A percentile compares a stretch with the other conserved stretches of the same genome.
Evolutionary conservation across 2,888 invertebrate genomes (phyloP).

Genomic region (Notodonta ziczac): DNA sequence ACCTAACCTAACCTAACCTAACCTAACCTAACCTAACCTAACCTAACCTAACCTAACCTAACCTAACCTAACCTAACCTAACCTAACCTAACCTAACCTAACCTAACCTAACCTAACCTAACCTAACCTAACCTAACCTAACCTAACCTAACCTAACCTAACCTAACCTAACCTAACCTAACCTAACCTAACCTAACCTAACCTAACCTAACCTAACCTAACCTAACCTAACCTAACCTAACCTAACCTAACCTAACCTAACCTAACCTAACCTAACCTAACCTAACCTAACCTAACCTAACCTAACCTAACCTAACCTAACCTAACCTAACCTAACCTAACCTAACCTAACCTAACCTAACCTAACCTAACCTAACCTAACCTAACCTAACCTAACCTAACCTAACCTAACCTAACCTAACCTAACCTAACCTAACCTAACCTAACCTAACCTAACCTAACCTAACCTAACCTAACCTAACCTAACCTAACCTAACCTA

Average conservation of each 20-base stretch:
- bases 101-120: constrained; percentile 15
- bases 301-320: constrained; percentile 12
- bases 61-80: constrained; percentile 16
- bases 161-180: constrained; percentile 12
- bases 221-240: constrained; percentile 13
- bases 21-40: constrained; percentile 16
- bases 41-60: constrained; percentile 14
- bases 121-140: constrained; percentile 15
- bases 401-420: constrained; percentile 13
- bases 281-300: constrained; percentile 15
- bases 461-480: constrained; percentile 7
- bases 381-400: constrained; percentile 14
- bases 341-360: constrained; percentile 11
- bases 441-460: constrained; percentile 15
- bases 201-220: constrained; percentile 15
- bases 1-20: constrained; percentile 11
- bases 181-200: constrained; percentile 12
- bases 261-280: constrained; percentile 14
- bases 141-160: constrained; percentile 13
- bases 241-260: constrained; percentile 11
- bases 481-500: constrained; percentile 14
- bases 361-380: constrained; percentile 14
- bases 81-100: constrained; percentile 16
- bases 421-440: constrained; percentile 17
- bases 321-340: constrained; percentile 10